A percentile compares a stretch with the other conserved stretches of the same genome.
Conservation (phyloP, 2,797 vertebrate species). For the Crypturellus tataupa region DNA sequence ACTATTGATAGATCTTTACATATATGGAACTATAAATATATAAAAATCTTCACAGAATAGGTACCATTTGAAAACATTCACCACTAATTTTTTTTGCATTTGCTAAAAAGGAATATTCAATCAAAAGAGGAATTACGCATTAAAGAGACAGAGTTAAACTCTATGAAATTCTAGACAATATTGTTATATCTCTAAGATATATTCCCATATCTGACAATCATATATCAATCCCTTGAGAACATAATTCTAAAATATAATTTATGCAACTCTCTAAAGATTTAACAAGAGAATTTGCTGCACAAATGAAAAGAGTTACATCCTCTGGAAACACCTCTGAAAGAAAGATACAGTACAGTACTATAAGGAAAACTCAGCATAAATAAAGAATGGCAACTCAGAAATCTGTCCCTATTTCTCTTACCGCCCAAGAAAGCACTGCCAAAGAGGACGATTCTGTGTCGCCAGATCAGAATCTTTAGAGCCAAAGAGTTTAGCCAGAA, state of each 20-base stretch:
- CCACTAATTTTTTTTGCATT: background rate
- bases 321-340: background rate
- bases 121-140: background rate
- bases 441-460: constrained; percentile 96
- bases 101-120: background rate
- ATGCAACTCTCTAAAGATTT: background rate
- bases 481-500: constrained; percentile 96
- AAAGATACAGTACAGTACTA: background rate
- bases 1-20: no score
- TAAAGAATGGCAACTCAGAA: background rate
- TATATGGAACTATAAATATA: background rate
- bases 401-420: constrained; percentile 67
- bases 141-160: background rate
- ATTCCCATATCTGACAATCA: background rate
- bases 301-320: background rate
- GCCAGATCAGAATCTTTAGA: constrained; percentile 98
- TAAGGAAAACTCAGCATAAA: background rate
- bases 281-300: background rate
- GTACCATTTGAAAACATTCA: background rate
- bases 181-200: background rate
- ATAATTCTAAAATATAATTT: background rate
- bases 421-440: constrained; percentile 99
- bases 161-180: background rate
- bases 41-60: background rate
- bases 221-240: background rate